Evolutionary conservation across 2,888 invertebrate genomes (phyloP), one percentile per base, ranked within the genome.

Genomic region (Exocentrus adspersus): DNA sequence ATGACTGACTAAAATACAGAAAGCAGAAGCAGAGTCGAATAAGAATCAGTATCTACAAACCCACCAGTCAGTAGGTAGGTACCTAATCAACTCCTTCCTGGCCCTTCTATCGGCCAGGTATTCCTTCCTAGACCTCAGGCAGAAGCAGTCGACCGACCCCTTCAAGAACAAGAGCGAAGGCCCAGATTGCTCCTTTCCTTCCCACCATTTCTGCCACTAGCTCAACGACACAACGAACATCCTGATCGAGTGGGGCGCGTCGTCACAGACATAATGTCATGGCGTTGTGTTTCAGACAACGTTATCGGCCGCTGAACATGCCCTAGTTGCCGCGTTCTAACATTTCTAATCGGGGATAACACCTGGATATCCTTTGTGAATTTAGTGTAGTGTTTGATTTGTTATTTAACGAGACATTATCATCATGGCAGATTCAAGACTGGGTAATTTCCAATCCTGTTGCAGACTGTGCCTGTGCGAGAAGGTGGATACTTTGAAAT

Each of bases 391-490:
- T 51, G 52, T 62, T 60, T 20, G 52, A 17, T 57, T 52, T 52
- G 50, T 48, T 28, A 16, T 48, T 46, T 50, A 43, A 17, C 12
- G 6, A 12, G 21, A 14, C n/a, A 61, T 48, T 43, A 59, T 56
- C 54, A 52, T 52, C 46, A 72, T 67, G 70, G 42, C 66, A 51
- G 68, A 70, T 17, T 42, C 58, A 28, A 63, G 64, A 50, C 64
- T 71, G 60, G 73, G 72, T 61, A 77, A 79, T 73, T 76, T 77
- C 72, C 78, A 73, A 67, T 75, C 78, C 64, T 80, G 81, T 70
- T 83, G 82, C 70, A 80, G 82, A 68, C 76, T 83, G 67, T 83
- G 82, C 72, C 77, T 83, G 70, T 76, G 75, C 53, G 79, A 82
- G 45, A 78, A 82, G 46, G 73, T 71, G 64, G 79, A 79, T 61